phyloP scores from a whole-genome alignment of 1,140 invertebrate species.

The Periplaneta americana region DNA sequence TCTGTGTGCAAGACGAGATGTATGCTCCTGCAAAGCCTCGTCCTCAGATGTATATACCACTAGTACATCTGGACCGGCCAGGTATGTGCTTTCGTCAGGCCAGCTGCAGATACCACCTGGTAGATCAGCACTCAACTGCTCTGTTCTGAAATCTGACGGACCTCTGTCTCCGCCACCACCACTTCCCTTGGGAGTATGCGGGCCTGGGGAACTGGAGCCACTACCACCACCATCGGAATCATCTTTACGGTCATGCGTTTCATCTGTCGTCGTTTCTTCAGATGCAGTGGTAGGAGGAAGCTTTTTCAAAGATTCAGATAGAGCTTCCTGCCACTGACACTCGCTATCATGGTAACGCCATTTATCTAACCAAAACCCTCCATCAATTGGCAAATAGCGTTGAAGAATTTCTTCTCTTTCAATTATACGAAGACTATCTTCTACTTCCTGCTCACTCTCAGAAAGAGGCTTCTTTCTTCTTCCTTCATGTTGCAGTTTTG shows the following conservation, averaged over 20 bases:
- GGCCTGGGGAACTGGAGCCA: slow-evolving; percentile 1
- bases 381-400: neutral
- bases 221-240: slow-evolving; percentile 46
- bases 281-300: neutral
- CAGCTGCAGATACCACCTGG: slow-evolving; percentile 74
- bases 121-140: slow-evolving; percentile 63
- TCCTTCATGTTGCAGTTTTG: neutral
- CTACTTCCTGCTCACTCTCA: slow-evolving; percentile 24
- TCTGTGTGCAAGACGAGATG: slow-evolving; percentile 24
- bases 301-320: slow-evolving; percentile 2
- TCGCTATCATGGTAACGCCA: slow-evolving; percentile 30
- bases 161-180: neutral
- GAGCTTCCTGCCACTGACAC: slow-evolving; percentile 25
- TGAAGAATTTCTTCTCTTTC: slow-evolving; percentile 11
- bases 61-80: slow-evolving; percentile 35
- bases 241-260: neutral
- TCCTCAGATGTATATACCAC: neutral
- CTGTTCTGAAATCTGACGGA: slow-evolving; percentile 36
- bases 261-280: neutral
- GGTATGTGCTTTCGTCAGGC: slow-evolving; percentile 76
- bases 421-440: slow-evolving; percentile 5
- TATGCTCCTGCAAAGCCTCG: slow-evolving; percentile 14
- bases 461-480: slow-evolving; percentile 3
- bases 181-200: neutral
- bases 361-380: slow-evolving; percentile 28